Percentiles rank a stretch among this genome's conserved stretches.
These are phyloP conservation scores for Melinaea menophilus DNA, from an alignment of 2,888 invertebrate genomes.

Conservation along the genomic window DNA sequence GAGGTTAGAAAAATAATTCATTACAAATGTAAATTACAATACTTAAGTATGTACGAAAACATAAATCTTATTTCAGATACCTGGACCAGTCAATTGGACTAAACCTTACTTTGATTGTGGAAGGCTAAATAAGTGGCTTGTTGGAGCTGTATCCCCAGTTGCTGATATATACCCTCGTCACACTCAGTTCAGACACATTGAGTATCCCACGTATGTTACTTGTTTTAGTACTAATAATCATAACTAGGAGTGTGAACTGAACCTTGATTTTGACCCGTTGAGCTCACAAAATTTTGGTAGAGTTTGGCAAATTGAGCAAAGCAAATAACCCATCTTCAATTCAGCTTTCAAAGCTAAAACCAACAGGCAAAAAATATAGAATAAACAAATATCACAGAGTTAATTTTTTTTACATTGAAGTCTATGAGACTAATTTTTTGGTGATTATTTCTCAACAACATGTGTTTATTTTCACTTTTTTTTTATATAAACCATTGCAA, in stretches of 20 bases:
- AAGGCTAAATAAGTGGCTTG: conserved; percentile 96
- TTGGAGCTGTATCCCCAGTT: conserved; percentile 95
- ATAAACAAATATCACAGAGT: too few relatives aligned
- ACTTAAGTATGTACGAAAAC: neutral
- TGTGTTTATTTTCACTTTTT: conserved; percentile 7
- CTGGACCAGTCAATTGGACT: conserved; percentile 96
- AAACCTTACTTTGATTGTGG: conserved; percentile 98
- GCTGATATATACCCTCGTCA: conserved; percentile 97
- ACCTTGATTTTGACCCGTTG: too few relatives aligned
- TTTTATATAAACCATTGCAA: too few relatives aligned
- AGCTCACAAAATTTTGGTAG: too few relatives aligned
- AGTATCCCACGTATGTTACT: conserved; percentile 90
- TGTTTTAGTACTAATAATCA: neutral
- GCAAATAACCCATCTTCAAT: too few relatives aligned
- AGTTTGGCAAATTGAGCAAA: too few relatives aligned
- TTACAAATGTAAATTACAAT: neutral
- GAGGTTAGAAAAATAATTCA: conserved; percentile 76
- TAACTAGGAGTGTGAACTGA: neutral
- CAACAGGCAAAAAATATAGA: too few relatives aligned
- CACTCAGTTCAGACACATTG: conserved; percentile 94
- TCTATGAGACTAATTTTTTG: too few relatives aligned
- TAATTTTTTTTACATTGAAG: too few relatives aligned
- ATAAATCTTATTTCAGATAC: conserved; percentile 50
- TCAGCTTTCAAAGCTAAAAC: too few relatives aligned
- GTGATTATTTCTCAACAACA: too few relatives aligned